Evolutionary conservation across 2,888 invertebrate genomes (phyloP), one percentile per base, ranked within the genome.

Genomic region (Adineta ricciae): DNA sequence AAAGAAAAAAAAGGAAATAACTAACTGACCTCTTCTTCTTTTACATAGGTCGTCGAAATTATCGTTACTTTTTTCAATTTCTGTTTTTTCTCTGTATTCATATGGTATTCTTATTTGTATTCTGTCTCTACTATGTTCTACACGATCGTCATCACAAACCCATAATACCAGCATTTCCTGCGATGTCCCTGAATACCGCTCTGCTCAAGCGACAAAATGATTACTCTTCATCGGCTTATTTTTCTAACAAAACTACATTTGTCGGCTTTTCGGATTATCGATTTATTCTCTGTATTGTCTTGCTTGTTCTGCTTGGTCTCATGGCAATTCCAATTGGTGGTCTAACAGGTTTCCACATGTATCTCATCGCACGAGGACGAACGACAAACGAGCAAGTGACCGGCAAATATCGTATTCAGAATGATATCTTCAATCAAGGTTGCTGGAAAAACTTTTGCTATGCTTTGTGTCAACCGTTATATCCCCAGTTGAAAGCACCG

Each of bases 371-470:
- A 41, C 84, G 83, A 73, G 86, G 86, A n/a, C 86, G 86, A 21
- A 86, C 86, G 21, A 86, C 86, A 21, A 86, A 86, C 46, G 86
- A 86, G 27, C 86, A 86, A n/a, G 86, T 86, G 1, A 86, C 86
- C 11, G 84, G 84, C 21, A 86, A 86, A 83, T 86, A 84, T 72
- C 78, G 52, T 52, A 83, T 72, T 9, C 16, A 46, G 32, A 36
- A 83, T 83, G 83, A 86, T 50, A 38, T 83, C 52, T 86, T 86
- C 27, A 72, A 54, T 27, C 83, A 41, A 4, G 86, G 86, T n/a
- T 82, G 82, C 32, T 36, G 56, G 38, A 84, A 52, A 52, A 86
- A 86, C 83, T 86, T 82, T 84, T 46, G 24, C 41, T 7, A 2
- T n/a, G n/a, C 41, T 19, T 24, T 78, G 41, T 78, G 78, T 78